A percentile compares a stretch with the other conserved stretches of the same genome.
phyloP scores from a whole-genome alignment of 2,888 invertebrate genomes.

The Pecten maximus region DNA sequence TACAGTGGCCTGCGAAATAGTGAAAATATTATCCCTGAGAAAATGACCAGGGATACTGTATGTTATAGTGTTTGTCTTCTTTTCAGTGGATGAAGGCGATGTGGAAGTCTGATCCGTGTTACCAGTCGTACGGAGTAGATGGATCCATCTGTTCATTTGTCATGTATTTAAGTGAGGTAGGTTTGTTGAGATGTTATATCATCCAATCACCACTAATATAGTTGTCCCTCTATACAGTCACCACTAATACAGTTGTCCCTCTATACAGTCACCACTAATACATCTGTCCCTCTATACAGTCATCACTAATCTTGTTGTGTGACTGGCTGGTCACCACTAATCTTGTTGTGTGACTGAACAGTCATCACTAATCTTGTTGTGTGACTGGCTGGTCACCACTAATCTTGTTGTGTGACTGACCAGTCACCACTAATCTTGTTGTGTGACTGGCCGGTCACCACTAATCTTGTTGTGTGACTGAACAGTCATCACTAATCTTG shows the following conservation, averaged over 20 bases:
- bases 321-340: background rate
- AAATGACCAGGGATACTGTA: too few relatives aligned
- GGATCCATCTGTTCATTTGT: constrained; percentile 83
- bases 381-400: background rate
- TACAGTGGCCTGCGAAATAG: too few relatives aligned
- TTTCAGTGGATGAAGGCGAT: constrained; percentile 81
- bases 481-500: background rate
- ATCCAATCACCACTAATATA: background rate
- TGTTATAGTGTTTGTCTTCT: constrained; percentile 7
- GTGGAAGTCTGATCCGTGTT: constrained; percentile 83
- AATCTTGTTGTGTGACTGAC: background rate
- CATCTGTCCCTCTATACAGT: too few relatives aligned
- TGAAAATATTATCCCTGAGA: too few relatives aligned
- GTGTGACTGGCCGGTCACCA: background rate
- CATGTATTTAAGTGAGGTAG: constrained; percentile 81
- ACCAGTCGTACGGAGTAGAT: constrained; percentile 82
- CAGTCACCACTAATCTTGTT: background rate
- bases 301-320: background rate
- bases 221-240: background rate
- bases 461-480: background rate
- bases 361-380: background rate
- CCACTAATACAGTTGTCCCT: background rate
- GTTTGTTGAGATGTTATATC: too few relatives aligned
- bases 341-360: background rate
- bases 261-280: background rate